Percentiles rank a stretch among this genome's conserved stretches.
Conservation (phyloP, 2,113 vertebrate species). For the Orcinus orca region DNA sequence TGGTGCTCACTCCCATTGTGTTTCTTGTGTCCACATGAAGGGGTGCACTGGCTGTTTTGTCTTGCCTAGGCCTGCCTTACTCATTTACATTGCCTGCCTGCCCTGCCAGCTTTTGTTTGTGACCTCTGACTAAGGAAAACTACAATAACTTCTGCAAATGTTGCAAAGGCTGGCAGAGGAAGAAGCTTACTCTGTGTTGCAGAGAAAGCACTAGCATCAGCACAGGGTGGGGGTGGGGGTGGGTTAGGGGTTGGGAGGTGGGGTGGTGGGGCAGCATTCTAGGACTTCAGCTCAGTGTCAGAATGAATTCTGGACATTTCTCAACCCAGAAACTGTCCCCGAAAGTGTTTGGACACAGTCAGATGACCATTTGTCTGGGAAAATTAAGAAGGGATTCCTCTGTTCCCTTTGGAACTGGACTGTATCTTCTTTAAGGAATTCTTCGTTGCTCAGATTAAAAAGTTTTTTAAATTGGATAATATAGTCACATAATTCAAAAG, state of each 20-base stretch:
- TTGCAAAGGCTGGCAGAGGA: background rate
- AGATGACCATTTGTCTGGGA: background rate
- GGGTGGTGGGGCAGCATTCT: background rate
- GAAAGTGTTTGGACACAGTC: background rate
- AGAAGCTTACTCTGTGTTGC: background rate
- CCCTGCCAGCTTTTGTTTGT: background rate
- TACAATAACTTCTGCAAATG: background rate
- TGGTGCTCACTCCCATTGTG: accelerated
- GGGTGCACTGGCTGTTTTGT: background rate
- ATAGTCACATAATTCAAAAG: background rate
- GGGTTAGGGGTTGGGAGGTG: too few species aligned
- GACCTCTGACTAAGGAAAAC: background rate
- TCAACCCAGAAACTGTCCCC: background rate
- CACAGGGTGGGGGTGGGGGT: accelerated
- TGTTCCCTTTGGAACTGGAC: background rate
- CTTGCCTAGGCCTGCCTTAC: background rate
- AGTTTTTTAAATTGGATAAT: background rate
- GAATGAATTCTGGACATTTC: background rate
- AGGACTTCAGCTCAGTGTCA: background rate
- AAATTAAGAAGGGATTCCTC: background rate
- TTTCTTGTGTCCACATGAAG: background rate
- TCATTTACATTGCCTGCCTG: background rate
- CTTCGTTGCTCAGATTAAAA: background rate
- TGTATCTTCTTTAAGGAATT: background rate
- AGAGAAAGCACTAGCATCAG: background rate